Evolutionary conservation across 1,140 invertebrate genomes (phyloP).

Genomic region (Holotrichia oblita): DNA sequence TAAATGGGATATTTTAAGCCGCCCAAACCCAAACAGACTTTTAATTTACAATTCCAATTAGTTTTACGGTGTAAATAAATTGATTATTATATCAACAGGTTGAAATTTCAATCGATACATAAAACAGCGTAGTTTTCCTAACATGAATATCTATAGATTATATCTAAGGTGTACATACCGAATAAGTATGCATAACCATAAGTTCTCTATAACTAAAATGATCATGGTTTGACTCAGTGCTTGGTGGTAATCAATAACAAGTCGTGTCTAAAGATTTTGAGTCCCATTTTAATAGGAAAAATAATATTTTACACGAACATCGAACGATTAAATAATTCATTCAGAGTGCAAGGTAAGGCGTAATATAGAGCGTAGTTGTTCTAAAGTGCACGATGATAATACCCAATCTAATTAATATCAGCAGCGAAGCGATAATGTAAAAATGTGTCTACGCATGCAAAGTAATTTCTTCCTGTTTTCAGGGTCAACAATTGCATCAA

Average conservation of each 20-base stretch:
- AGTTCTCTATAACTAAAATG: too few species aligned
- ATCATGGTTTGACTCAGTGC: too few species aligned
- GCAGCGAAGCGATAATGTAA: conserved; percentile 5
- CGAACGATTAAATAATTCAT: neutral
- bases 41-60: conserved; percentile 14
- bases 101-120: neutral
- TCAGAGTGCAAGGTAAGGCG: neutral
- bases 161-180: too few species aligned
- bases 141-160: too few species aligned
- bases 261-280: too few species aligned
- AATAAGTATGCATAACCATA: too few species aligned
- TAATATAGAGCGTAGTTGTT: neutral
- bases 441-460: conserved; percentile 31
- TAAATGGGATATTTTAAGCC: conserved; percentile 17
- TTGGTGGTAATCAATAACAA: too few species aligned
- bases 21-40: conserved; percentile 6
- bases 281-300: too few species aligned
- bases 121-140: too few species aligned
- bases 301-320: too few species aligned
- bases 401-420: neutral
- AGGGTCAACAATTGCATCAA: conserved; percentile 33
- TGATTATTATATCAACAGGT: conserved; percentile 12
- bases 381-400: neutral
- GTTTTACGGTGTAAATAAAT: neutral
- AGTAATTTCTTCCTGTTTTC: conserved; percentile 30